These are phyloP conservation scores for Burhinus bistriatus DNA, from an alignment of 2,113 vertebrate genomes.

Conservation along the genomic window DNA sequence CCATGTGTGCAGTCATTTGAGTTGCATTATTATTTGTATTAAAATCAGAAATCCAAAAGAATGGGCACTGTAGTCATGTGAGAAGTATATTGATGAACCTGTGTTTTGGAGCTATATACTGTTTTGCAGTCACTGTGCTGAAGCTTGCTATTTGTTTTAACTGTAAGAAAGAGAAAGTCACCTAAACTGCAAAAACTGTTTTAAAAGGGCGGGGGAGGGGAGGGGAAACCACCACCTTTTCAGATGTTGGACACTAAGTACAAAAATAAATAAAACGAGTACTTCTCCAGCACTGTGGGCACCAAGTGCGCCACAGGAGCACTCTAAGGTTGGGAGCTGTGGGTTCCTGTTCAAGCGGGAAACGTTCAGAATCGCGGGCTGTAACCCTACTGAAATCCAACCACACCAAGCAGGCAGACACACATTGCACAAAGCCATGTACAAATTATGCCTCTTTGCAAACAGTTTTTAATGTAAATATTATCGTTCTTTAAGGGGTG, in stretches of 20 bases:
- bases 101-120: neutral
- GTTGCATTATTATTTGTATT: neutral
- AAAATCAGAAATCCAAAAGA: neutral
- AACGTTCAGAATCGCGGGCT: neutral
- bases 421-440: neutral
- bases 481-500: neutral
- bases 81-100: neutral
- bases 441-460: neutral
- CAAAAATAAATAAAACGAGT: neutral
- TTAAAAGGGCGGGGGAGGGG: neutral
- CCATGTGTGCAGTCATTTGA: neutral
- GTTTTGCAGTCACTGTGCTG: neutral
- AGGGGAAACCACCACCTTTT: neutral
- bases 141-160: neutral
- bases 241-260: neutral
- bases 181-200: neutral
- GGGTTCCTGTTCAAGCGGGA: neutral
- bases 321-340: neutral
- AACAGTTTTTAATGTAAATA: neutral
- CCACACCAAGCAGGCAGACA: neutral
- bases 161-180: neutral
- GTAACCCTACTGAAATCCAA: neutral
- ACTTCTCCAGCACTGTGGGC: neutral
- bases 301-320: rapidly evolving
- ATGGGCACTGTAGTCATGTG: neutral